Percentiles rank a stretch among this genome's conserved stretches.
Conservation (phyloP, 2,888 invertebrate species). For the Dolomedes plantarius region DNA sequence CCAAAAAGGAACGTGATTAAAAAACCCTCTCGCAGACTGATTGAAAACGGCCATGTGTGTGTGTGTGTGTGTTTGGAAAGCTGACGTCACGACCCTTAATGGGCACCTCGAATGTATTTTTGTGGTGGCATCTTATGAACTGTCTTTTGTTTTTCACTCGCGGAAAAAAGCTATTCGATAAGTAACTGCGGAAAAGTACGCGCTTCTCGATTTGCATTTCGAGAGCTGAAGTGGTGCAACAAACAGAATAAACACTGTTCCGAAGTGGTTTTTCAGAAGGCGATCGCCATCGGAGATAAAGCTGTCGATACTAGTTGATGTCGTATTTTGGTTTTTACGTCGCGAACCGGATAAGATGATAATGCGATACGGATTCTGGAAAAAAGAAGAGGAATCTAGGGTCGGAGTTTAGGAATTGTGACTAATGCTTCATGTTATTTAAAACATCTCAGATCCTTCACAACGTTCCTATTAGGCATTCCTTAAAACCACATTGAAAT, state of each 20-base stretch:
- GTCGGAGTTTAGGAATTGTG: too few species aligned
- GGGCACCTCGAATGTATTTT: background rate
- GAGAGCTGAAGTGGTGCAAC: background rate
- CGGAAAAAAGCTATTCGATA: background rate
- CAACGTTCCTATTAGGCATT: too few species aligned
- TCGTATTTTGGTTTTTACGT: too few species aligned
- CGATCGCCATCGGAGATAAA: background rate
- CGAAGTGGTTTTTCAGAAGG: background rate
- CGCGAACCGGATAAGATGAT: too few species aligned
- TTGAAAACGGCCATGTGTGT: conserved; percentile 36
- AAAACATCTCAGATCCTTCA: too few species aligned
- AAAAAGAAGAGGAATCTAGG: too few species aligned
- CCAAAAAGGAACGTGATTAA: conserved; percentile 44
- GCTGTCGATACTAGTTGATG: too few species aligned
- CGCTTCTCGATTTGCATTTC: background rate
- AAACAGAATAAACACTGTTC: background rate
- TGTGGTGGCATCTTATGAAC: background rate
- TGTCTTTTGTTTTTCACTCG: background rate
- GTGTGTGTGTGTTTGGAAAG: conserved; percentile 8
- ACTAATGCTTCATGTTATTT: too few species aligned
- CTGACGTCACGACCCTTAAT: conserved; percentile 35
- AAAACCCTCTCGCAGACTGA: conserved; percentile 35
- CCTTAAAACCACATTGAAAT: too few species aligned
- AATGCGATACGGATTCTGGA: too few species aligned
- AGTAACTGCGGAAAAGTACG: background rate